Evolutionary conservation across 2,113 vertebrate genomes (phyloP), one percentile per base, ranked within the genome.

Genomic region (Rhinogobius similis): DNA sequence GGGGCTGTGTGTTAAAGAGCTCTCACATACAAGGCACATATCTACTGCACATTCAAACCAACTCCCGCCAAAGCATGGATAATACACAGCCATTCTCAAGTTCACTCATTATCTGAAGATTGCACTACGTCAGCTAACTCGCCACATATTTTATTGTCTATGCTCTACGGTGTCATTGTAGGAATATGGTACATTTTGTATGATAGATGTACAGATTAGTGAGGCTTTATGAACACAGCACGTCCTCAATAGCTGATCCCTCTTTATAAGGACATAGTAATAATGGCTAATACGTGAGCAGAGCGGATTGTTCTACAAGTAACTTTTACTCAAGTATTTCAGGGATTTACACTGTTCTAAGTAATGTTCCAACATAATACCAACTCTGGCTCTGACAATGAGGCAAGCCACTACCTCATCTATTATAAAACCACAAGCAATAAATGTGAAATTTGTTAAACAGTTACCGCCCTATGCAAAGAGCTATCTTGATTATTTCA

Each of bases 1-100:
- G 82, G 82, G 78, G 80, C 81, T 59, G 70, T 90, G 87, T 84
- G 86, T 92, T 92, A 89, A 85, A 86, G 75, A 58, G 38, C 84
- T 85, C 76, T 58, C 67, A 81, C 84, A 77, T 67, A 71, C 39
- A 62, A 64, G 39, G 36, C 74, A 76, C 84, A 79, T 50, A 68
- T 39, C 36, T 63, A 63, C 36, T 39, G 65, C 80, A 68, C 46
- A 63, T 46, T 65, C 44, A 62, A 44, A 73, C 65, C 73, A 77
- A 74, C 84, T 78, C 56, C 70, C 73, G 24, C 65, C 75, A 82
- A 44, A 64, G 62, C 68, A 43, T 56, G 63, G 66, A 62, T 10
- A 52, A 78, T 78, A 73, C 68, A 67, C 70, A 63, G 53, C 24
- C 75, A 75, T 83, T 76, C 75, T 73, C 65, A 67, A 65, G 46